Percentiles rank a stretch among this genome's conserved stretches.
phyloP scores from a whole-genome alignment of 2,113 vertebrate species.

The Lonchura striata region DNA sequence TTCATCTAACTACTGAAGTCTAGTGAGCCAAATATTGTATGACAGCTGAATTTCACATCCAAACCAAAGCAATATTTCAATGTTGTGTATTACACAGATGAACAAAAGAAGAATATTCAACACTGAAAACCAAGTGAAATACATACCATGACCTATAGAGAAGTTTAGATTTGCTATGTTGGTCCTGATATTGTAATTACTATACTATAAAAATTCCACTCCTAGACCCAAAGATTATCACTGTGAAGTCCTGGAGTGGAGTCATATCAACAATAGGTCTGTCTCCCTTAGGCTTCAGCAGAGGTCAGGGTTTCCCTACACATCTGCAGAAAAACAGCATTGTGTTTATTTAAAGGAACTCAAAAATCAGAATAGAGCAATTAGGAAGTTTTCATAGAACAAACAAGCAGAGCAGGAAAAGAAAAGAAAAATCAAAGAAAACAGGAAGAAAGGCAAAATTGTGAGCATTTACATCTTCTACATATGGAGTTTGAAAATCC shows the following conservation, averaged over 20 bases:
- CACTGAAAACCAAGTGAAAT: neutral
- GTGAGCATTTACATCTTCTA: slow-evolving; percentile 19
- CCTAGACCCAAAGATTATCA: neutral
- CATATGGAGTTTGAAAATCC: slow-evolving; percentile 23
- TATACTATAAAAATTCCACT: neutral
- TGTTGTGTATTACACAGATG: neutral
- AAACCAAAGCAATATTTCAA: neutral
- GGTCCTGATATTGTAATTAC: neutral
- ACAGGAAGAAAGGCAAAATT: slow-evolving; percentile 11
- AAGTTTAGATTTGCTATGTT: neutral
- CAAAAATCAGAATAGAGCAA: slow-evolving; percentile 14
- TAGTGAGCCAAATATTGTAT: slow-evolving; percentile 33
- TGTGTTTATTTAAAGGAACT: slow-evolving; percentile 8
- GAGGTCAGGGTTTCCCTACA: slow-evolving; percentile 13
- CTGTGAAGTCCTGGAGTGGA: neutral
- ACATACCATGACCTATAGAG: neutral
- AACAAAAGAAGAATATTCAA: neutral
- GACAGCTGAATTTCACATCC: slow-evolving; percentile 25
- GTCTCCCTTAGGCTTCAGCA: neutral
- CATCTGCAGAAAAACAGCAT: neutral
- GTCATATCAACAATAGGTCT: neutral
- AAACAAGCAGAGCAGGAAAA: neutral
- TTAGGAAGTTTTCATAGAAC: neutral
- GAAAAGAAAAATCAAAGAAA: slow-evolving; percentile 1
- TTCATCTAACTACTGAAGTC: neutral